Percentiles rank a stretch among this genome's conserved stretches.
These are phyloP conservation scores for Capromys pilorides DNA, from an alignment of 2,797 vertebrate species.

Conservation along the genomic window DNA sequence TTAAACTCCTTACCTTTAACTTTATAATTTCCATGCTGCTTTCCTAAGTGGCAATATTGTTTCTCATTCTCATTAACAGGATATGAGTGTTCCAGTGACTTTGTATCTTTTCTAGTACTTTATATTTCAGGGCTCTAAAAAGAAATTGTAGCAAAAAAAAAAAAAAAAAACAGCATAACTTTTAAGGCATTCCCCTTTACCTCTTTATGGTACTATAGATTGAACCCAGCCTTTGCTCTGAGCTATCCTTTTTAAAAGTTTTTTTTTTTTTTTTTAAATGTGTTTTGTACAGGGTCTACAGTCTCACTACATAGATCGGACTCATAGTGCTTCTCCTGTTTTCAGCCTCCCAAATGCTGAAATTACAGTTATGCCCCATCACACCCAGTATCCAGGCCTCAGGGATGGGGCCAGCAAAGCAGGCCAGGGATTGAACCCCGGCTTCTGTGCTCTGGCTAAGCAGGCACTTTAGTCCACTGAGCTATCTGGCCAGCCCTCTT, in stretches of 20 bases:
- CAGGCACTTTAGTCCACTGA: too few relatives aligned
- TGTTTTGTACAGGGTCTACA: too few relatives aligned
- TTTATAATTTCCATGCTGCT: not conserved
- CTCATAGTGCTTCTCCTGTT: too few relatives aligned
- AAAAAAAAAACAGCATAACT: not conserved
- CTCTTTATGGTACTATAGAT: not conserved
- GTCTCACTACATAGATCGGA: too few relatives aligned
- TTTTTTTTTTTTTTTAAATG: not conserved
- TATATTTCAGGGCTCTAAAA: not conserved
- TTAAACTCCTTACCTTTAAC: not conserved
- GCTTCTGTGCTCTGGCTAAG: too few relatives aligned
- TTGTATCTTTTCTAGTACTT: not conserved
- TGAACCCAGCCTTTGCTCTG: not conserved
- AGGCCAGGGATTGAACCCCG: too few relatives aligned
- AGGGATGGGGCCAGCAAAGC: too few relatives aligned
- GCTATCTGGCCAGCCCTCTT: too few relatives aligned
- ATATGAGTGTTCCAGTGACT: not conserved
- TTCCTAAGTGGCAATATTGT: not conserved
- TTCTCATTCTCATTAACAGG: not conserved
- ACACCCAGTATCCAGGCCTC: too few relatives aligned
- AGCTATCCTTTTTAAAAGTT: not conserved
- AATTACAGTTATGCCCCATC: too few relatives aligned
- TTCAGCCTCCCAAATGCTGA: too few relatives aligned
- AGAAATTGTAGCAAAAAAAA: not conserved
- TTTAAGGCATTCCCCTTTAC: not conserved